Evolutionary conservation across 1,140 invertebrate genomes (phyloP).

Genomic region (Drosophila sechellia): DNA sequence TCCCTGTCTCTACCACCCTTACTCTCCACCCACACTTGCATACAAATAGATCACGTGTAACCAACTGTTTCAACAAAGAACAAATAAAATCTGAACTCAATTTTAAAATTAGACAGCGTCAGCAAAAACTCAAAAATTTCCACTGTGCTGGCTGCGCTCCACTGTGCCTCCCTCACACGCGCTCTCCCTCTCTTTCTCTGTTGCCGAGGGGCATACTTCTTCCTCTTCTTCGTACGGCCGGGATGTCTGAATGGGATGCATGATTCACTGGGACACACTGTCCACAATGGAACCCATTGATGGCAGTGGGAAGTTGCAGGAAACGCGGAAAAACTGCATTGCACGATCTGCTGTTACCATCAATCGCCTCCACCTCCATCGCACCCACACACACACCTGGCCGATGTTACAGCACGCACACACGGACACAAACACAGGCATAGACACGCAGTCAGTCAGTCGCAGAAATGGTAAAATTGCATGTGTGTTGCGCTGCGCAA

Average conservation of each 20-base stretch:
- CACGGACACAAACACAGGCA: conserved; percentile 22
- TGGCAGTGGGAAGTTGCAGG: conserved; percentile 14
- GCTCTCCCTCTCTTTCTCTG: conserved; percentile 5
- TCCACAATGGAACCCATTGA: conserved; percentile 43
- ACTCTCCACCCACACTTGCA: not conserved
- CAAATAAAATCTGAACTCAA: conserved; percentile 35
- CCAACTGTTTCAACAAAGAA: conserved; percentile 64
- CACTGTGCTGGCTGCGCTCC: conserved; percentile 40
- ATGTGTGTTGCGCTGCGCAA: conserved; percentile 48
- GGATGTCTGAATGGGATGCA: conserved; percentile 29
- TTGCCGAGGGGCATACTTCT: conserved; percentile 31
- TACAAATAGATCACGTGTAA: conserved; percentile 3
- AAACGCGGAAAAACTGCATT: conserved; percentile 41
- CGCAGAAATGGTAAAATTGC: conserved; percentile 30
- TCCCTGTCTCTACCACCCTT: conserved; percentile 7
- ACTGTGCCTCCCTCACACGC: conserved; percentile 4
- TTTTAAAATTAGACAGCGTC: conserved; percentile 52
- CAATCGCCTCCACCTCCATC: conserved; percentile 14
- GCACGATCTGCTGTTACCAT: conserved; percentile 19
- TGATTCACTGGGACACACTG: conserved; percentile 39
- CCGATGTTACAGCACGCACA: conserved; percentile 59
- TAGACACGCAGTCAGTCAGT: conserved; percentile 11
- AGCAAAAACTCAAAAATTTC: conserved; percentile 55
- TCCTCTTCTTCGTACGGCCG: not conserved
- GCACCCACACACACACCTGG: conserved; percentile 48